Evolutionary conservation across 2,797 vertebrate species (phyloP).

Genomic region (Sciaenops ocellatus): DNA sequence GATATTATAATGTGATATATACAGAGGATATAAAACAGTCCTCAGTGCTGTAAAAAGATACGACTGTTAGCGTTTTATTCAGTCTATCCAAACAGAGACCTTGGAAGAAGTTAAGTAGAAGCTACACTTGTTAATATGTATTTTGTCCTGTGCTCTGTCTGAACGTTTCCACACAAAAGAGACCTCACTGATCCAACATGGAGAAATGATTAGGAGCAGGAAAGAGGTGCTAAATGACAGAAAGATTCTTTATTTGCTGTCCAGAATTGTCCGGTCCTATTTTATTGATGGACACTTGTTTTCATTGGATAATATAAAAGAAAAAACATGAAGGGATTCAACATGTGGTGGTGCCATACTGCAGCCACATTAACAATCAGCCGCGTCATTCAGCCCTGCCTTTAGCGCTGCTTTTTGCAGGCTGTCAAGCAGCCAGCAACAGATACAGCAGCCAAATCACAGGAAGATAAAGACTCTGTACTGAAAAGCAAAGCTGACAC

Average conservation of each 20-base stretch:
- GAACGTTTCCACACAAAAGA: neutral
- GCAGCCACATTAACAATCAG: constrained; percentile 12
- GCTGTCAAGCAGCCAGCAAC: constrained; percentile 30
- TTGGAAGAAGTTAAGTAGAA: neutral
- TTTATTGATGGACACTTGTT: constrained; percentile 15
- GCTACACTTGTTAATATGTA: neutral
- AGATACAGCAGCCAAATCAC: constrained; percentile 32
- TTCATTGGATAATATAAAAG: constrained; percentile 13
- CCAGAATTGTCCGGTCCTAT: neutral
- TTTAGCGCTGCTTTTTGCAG: constrained; percentile 14
- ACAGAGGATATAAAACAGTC: too few species aligned
- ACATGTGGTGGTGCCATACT: constrained; percentile 16
- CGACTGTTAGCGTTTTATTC: neutral
- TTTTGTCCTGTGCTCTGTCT: neutral
- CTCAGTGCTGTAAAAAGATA: neutral
- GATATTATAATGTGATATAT: too few species aligned
- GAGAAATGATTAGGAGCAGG: neutral
- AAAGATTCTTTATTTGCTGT: constrained; percentile 15
- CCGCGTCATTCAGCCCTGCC: constrained; percentile 8
- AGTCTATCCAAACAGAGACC: constrained; percentile 1
- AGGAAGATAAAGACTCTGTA: constrained; percentile 40
- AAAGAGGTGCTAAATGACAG: neutral
- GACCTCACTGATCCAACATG: constrained; percentile 1
- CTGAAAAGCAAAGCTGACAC: constrained; percentile 23
- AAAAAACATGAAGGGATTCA: constrained; percentile 10